Evolutionary conservation across 2,888 invertebrate genomes (phyloP).

Genomic region (Ornithoptera priamus): DNA sequence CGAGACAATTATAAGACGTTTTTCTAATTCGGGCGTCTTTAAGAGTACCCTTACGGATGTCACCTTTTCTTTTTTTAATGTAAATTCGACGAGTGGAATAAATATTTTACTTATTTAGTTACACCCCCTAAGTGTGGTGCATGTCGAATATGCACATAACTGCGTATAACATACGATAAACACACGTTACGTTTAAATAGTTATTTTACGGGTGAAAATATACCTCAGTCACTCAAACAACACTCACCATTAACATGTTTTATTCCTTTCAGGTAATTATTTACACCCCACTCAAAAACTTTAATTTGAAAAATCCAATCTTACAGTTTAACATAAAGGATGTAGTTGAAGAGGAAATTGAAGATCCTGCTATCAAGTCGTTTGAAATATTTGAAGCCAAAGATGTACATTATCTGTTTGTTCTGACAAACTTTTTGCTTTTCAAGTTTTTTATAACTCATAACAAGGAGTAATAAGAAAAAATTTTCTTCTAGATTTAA

Average conservation of each 20-base stretch:
- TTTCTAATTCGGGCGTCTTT: too few species aligned
- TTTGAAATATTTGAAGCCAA: slow-evolving; percentile 42
- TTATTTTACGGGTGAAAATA: too few species aligned
- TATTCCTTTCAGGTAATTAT: slow-evolving; percentile 10
- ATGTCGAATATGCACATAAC: too few species aligned
- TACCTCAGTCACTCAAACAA: too few species aligned
- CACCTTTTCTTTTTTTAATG: too few species aligned
- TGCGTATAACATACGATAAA: too few species aligned
- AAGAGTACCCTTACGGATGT: too few species aligned
- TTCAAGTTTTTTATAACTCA: slow-evolving; percentile 30
- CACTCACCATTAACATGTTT: background rate
- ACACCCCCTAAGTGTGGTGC: too few species aligned
- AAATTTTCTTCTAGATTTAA: background rate
- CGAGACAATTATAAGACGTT: too few species aligned
- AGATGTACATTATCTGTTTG: slow-evolving; percentile 40
- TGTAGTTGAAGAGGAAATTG: slow-evolving; percentile 14
- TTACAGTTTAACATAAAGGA: slow-evolving; percentile 35
- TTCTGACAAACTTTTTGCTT: slow-evolving; percentile 33
- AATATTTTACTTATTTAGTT: too few species aligned
- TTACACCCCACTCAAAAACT: slow-evolving; percentile 1
- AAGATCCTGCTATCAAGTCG: slow-evolving; percentile 31
- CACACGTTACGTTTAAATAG: too few species aligned
- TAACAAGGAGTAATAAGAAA: background rate
- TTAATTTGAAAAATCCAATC: slow-evolving; percentile 18
- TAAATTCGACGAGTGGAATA: too few species aligned